phyloP scores from a whole-genome alignment of 2,113 vertebrate species.

The Pedetes capensis region DNA sequence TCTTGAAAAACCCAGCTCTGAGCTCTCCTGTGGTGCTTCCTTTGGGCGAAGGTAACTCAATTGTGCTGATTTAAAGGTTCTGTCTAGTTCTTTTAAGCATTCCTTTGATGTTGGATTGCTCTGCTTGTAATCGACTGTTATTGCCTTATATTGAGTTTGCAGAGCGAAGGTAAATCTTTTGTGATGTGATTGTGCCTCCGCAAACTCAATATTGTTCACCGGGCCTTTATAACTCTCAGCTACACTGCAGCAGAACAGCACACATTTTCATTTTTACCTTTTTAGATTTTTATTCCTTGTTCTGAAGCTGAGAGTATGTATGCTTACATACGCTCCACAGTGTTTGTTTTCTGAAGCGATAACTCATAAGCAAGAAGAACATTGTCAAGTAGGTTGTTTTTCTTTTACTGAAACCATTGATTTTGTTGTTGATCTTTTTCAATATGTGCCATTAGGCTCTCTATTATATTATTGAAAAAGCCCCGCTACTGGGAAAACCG shows the following conservation, averaged over 20 bases:
- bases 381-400: not conserved
- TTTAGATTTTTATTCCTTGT: conserved; percentile 83
- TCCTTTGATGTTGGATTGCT: conserved; percentile 85
- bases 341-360: conserved; percentile 67
- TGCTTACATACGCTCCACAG: conserved; percentile 62
- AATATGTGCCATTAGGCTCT: conserved; percentile 54
- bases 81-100: conserved; percentile 91
- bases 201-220: conserved; percentile 93
- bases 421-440: conserved; percentile 59
- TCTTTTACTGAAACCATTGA: conserved; percentile 9
- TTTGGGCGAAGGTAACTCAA: conserved; percentile 85
- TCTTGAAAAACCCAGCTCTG: conserved; percentile 84
- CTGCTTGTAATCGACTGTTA: conserved; percentile 95
- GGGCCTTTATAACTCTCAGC: conserved; percentile 89
- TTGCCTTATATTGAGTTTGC: conserved; percentile 96
- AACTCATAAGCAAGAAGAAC: conserved; percentile 55
- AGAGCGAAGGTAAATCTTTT: conserved; percentile 94
- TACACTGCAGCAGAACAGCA: conserved; percentile 86
- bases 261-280: conserved; percentile 98
- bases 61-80: conserved; percentile 89
- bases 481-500: not conserved
- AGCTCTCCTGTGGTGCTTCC: conserved; percentile 85
- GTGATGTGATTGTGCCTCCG: conserved; percentile 93
- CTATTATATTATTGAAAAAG: conserved; percentile 14
- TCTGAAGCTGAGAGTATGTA: conserved; percentile 75